Base-by-base conservation (phyloP, 2,113 vertebrate species). In the Micromys minutus region DNA sequence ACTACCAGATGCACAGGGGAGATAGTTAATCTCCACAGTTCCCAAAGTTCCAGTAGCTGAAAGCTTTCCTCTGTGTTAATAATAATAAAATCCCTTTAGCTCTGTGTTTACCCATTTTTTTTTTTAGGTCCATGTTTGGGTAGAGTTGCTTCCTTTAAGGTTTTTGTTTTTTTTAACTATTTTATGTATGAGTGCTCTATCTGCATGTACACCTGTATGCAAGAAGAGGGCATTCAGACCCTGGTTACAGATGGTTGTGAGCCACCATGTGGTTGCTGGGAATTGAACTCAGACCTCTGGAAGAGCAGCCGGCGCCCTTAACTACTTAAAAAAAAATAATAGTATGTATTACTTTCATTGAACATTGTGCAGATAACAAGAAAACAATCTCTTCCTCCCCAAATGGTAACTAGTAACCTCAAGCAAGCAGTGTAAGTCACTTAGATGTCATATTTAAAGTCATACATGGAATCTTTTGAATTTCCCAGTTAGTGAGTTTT, bases 301-400 rank as follows among this genome's bases (percentile, higher is more conserved):
- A n/a, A n/a, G n/a, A n/a, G n/a, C n/a, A n/a, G n/a, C n/a, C n/a
- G n/a, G n/a, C n/a, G n/a, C n/a, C n/a, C n/a, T n/a, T n/a, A n/a
- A n/a, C n/a, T n/a, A n/a, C n/a, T n/a, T n/a, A n/a, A n/a, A n/a
- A n/a, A n/a, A n/a, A n/a, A n/a, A 52, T 52, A 59, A 59, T 59
- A 52, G 11, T 0, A 11, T 74, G 17, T 55, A 47, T 55, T 94
- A 74, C n/a, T 88, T 94, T 92, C 81, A 77, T 93, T 87, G 16
- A 47, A 52, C n/a, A 42, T 94, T 91, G 93, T 55, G 17, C 17
- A 89, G 61, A 94, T 77, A 87, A 26, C 45, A 52, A 75, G 84
- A 21, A 55, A 80, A n/a, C 3, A 47, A 17, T n/a, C 24, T 12
- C 57, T 81, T 12, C 65, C 79, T 31, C 34, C 39, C 69, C 5